Base-by-base conservation (phyloP, 2,888 invertebrate genomes). In the Netelia inedita region DNA sequence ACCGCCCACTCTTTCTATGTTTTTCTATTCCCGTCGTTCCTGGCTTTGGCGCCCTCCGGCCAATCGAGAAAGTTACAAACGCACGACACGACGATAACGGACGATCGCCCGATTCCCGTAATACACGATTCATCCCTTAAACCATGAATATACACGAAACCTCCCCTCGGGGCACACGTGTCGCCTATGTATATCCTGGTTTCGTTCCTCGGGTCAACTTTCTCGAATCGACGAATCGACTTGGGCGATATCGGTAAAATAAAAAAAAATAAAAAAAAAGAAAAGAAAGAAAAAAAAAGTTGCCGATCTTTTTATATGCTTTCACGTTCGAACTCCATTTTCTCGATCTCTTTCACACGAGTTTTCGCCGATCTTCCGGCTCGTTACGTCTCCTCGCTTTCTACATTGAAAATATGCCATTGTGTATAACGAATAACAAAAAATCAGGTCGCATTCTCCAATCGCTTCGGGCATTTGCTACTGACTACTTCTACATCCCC, bases 371-470 rank as follows among this genome's bases (percentile, higher is more conserved):
- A 14, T 72, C 41, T 43, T 16, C 16, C 10, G 35, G 6, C 72
- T 21, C 28, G 16, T 57, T 55, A 23, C 59, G 57, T 43, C 35
- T 61, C 19, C 57, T 35, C n/a, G 9, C 1, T 46, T 16, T 28
- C 46, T 78, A 69, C 59, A 46, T 11, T 68, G 50, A 57, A 59
- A 69, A 68, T 78, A 28, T 78, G 19, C 19, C 61, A 59, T 68
- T 69, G 68, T 78, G 59, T 16, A 66, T 19, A 19, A 16, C 35
- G 50, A 78, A 69, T 61, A 69, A 66, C 41, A 66, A 73, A 63
- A 57, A 83, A 75, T 83, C 46, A 79, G 79, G 79, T 74, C 71
- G 76, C 43, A 43, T 59, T 35, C 35, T 35, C 35, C 35, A 23
- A 63, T 14, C 43, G 66, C 82, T 72, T 19, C 57, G 35, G 66